Evolutionary conservation across 2,113 vertebrate genomes (phyloP), one percentile per base, ranked within the genome.

Genomic region (Sialia sialis): DNA sequence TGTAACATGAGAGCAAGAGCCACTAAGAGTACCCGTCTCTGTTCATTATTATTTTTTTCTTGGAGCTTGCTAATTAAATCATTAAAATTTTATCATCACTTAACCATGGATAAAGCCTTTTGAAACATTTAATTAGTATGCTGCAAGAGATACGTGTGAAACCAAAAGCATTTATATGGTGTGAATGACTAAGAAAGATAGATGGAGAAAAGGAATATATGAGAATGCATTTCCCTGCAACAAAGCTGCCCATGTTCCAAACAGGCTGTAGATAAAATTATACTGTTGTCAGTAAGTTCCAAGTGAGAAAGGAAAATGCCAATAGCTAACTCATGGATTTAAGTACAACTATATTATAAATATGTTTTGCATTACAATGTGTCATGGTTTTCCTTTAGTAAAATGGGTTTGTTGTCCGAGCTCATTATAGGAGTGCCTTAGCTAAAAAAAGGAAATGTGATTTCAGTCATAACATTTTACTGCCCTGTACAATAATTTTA

Each of bases 41-140:
- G 90, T 87, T 93, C 70, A 3, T 95, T 91, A 96, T 94, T 95
- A 94, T 95, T 95, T 97, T 98, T 96, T 95, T 87, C 88, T 77
- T 77, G 67, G 89, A 88, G 96, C 96, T 96, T 90, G 94, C 96
- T 98, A 98, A 98, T 98, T 97, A 98, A 98, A 98, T 98, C 98
- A 98, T 98, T 98, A 98, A 98, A 97, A 94, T 98, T 97, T 98
- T 98, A 98, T 98, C 97, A 96, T 97, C 95, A 66, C 96, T 98
- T 98, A 98, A 94, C 96, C 94, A 89, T 84, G 96, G 97, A 96
- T 97, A 97, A 98, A 97, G 95, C 92, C 94, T 91, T 98, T 97
- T 93, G 96, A 96, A 98, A 97, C 91, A 93, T 97, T 97, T 98
- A 96, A 98, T 97, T 97, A 98, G 92, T 93, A 96, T 97, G 95